A percentile compares a stretch with the other conserved stretches of the same genome.
These are phyloP conservation scores for Marmota flaviventris DNA, from an alignment of 2,113 vertebrate species.

Conservation along the genomic window DNA sequence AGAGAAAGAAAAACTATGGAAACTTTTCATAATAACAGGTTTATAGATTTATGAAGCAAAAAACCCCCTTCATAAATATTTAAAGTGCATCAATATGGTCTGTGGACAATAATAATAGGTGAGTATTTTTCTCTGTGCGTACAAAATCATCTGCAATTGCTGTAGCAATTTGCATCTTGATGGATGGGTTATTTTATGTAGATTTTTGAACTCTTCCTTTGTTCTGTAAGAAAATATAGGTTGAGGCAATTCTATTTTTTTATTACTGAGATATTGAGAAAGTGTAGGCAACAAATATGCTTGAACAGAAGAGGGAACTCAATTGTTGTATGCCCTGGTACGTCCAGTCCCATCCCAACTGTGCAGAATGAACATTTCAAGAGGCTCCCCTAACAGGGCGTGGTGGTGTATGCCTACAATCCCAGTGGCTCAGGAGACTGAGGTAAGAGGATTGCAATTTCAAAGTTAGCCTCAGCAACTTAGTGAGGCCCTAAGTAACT, in stretches of 20 bases:
- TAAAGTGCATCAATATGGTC: constrained; percentile 53
- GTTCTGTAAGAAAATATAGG: constrained; percentile 40
- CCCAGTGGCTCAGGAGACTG: too few relatives aligned
- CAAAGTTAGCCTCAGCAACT: too few relatives aligned
- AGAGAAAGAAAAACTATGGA: constrained; percentile 68
- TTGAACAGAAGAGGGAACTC: constrained; percentile 3
- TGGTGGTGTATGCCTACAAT: too few relatives aligned
- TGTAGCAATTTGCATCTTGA: constrained; percentile 68
- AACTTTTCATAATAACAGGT: constrained; percentile 68
- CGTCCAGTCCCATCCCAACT: too few relatives aligned
- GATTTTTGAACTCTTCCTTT: constrained; percentile 71
- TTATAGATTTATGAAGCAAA: constrained; percentile 67
- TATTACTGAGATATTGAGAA: background rate
- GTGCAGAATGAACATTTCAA: background rate
- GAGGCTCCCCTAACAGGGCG: background rate
- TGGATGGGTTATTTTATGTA: constrained; percentile 65
- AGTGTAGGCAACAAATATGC: background rate
- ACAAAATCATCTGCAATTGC: constrained; percentile 43
- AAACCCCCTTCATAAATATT: constrained; percentile 62
- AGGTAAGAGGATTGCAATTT: too few relatives aligned
- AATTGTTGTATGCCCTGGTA: background rate
- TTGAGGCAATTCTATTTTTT: constrained; percentile 38
- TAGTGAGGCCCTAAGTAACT: too few relatives aligned
- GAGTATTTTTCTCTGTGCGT: constrained; percentile 57
- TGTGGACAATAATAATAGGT: constrained; percentile 51